These are phyloP conservation scores for Scomberomorus guttatus DNA, from an alignment of 2,797 vertebrate genomes.

Conservation along the genomic window DNA sequence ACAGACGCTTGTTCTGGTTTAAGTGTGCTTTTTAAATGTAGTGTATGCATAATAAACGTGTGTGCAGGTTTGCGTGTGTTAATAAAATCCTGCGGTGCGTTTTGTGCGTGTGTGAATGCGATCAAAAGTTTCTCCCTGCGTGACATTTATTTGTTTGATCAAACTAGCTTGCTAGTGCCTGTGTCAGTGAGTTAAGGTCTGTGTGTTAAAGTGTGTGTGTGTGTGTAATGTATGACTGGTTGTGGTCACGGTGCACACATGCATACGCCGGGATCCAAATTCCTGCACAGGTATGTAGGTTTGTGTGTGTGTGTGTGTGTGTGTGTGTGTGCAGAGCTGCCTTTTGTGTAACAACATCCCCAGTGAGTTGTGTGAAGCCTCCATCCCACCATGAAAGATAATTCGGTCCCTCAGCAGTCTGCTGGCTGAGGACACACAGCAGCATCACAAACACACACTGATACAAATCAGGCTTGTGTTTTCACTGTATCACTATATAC, in stretches of 20 bases:
- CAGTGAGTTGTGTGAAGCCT: conserved; percentile 62
- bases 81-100: background rate
- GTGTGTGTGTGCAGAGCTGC: conserved; percentile 32
- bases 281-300: conserved; percentile 27
- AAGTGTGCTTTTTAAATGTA: conserved; percentile 6
- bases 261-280: conserved; percentile 12
- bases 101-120: background rate
- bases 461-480: background rate
- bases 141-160: background rate
- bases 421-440: conserved; percentile 58
- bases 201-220: background rate
- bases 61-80: background rate
- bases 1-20: background rate
- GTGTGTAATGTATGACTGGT: background rate
- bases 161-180: background rate
- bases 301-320: conserved; percentile 16
- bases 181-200: background rate
- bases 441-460: conserved; percentile 26
- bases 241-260: conserved; percentile 23
- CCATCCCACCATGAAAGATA: conserved; percentile 68
- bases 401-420: conserved; percentile 52
- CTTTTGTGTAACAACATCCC: conserved; percentile 71
- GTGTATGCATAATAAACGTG: conserved; percentile 11
- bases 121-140: background rate
- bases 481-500: background rate